Evolutionary conservation across 2,113 vertebrate species (phyloP), one percentile per base, ranked within the genome.

Genomic region (Ovis canadensis): DNA sequence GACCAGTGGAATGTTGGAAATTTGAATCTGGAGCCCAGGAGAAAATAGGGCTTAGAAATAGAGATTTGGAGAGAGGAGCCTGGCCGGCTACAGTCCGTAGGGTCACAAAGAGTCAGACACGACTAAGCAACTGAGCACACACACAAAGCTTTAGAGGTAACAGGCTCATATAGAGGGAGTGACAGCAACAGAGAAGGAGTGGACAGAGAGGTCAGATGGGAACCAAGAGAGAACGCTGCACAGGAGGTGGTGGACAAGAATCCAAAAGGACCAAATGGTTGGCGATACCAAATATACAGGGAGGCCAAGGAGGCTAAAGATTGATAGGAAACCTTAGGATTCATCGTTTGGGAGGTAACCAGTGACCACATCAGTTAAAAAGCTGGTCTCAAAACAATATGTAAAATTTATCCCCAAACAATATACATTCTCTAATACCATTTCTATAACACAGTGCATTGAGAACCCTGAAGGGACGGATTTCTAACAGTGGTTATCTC

Each of bases 381-480:
- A 88, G 3, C 45, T 77, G 19, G 43, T 88, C 96, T 94, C 88
- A 92, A 78, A 93, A 93, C 89, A 88, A 48, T 96, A 54, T 90
- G 57, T 74, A 43, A 95, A 92, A 60, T 3, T 45, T 16, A 78
- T 17, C 62, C 7, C 48, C 84, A 82, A 87, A 54, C 21, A 77
- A 36, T 43, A 43, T 50, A 0, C 55, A 55, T 86, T 96, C 67
- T 88, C n/a, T 77, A 90, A 80, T 94, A 33, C 33, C 27, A 83
- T 59, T 43, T 93, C 93, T 88, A 50, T 54, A 87, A 86, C 12
- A 64, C 33, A 48, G 3, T 60, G n/a, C 25, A 86, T 83, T 78
- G 31, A 64, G 67, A 87, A 83, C 31, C 40, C 29, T 86, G 54
- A 80, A 96, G 55, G 59, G 40, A 62, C 16, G 85, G n/a, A 81